Conservation (phyloP, 2,888 invertebrate genomes). For the Seira musarum region DNA sequence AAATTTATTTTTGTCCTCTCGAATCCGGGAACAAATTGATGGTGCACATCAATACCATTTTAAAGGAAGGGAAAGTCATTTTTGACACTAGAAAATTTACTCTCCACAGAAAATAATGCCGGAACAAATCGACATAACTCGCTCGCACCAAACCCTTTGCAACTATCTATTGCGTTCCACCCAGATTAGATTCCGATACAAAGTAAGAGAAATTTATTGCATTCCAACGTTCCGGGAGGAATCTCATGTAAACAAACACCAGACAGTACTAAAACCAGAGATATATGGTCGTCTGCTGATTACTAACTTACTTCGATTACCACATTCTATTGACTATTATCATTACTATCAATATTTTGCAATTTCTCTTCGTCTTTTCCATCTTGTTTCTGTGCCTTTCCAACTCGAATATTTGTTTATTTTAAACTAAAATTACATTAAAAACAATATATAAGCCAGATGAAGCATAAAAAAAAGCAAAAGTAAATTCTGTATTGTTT, state of each 20-base stretch:
- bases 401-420: too few species aligned
- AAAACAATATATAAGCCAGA: too few species aligned
- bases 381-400: not conserved
- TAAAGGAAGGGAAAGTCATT: too few species aligned
- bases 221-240: conserved; percentile 60
- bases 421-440: too few species aligned
- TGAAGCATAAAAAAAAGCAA: not conserved
- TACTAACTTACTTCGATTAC: conserved; percentile 24
- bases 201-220: conserved; percentile 53
- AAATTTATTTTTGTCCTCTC: too few species aligned
- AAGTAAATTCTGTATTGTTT: not conserved
- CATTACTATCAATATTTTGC: too few species aligned
- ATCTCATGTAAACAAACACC: conserved; percentile 59
- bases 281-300: conserved; percentile 62
- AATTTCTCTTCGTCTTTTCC: not conserved
- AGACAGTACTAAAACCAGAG: conserved; percentile 24
- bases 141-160: not conserved
- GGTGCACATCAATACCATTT: too few species aligned
- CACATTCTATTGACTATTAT: too few species aligned
- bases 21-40: too few species aligned
- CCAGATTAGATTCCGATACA: not conserved
- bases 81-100: not conserved
- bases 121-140: not conserved
- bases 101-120: not conserved
- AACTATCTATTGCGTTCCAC: not conserved